Conservation (phyloP, 2,113 vertebrate genomes). For the Hypanus sabinus region DNA sequence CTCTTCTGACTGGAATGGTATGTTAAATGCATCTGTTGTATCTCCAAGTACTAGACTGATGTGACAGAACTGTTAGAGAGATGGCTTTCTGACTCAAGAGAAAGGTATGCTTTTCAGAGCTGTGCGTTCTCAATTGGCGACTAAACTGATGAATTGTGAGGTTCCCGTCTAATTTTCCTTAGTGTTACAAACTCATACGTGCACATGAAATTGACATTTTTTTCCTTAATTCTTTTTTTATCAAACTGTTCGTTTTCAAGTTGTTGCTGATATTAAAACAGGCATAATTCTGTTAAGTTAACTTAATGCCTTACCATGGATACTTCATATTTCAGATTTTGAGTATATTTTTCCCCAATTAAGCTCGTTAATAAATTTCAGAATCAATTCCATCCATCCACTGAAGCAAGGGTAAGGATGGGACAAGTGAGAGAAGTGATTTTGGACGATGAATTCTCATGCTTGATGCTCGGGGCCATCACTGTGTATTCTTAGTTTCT, state of each 20-base stretch:
- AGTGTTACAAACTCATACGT: background rate
- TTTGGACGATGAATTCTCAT: background rate
- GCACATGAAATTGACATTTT: background rate
- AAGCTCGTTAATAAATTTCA: background rate
- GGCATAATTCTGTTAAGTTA: background rate
- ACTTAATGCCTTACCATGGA: background rate
- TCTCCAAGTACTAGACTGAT: constrained; percentile 25
- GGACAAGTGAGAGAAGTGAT: background rate
- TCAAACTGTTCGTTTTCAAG: background rate
- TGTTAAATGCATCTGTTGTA: constrained; percentile 27
- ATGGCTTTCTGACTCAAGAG: constrained; percentile 23
- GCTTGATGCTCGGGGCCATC: background rate
- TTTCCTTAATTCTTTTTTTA: background rate
- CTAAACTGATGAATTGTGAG: background rate
- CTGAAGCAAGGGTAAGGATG: background rate
- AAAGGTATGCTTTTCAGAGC: constrained; percentile 30
- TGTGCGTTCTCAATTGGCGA: background rate
- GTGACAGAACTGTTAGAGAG: constrained; percentile 30
- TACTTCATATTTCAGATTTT: background rate
- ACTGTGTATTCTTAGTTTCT: background rate
- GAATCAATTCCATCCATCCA: background rate
- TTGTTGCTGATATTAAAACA: background rate
- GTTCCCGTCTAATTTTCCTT: background rate
- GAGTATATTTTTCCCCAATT: background rate
- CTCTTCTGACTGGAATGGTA: constrained; percentile 22